Percentiles rank a stretch among this genome's conserved stretches.
Conservation (phyloP, 2,888 invertebrate species). For the Microdon myrmicae region DNA sequence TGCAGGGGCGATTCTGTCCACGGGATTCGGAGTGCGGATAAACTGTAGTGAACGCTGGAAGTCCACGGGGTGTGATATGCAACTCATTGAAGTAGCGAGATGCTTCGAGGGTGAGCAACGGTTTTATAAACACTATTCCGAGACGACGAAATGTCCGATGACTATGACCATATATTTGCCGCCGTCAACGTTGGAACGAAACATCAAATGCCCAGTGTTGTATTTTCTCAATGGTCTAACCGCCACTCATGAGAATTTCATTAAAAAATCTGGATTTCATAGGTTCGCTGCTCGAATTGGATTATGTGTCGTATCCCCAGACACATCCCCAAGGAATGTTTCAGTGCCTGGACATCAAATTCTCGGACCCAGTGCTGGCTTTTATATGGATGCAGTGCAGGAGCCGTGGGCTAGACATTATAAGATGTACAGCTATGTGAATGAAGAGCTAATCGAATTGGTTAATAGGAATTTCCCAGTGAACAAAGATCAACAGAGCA, state of each 20-base stretch:
- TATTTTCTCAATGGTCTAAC: conserved; percentile 91
- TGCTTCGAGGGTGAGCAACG: conserved; percentile 87
- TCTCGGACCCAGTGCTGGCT: conserved; percentile 92
- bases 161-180: conserved; percentile 91
- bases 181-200: conserved; percentile 68
- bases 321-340: conserved; percentile 90
- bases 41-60: too few species aligned
- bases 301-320: conserved; percentile 87
- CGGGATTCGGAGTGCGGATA: too few species aligned
- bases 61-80: too few species aligned
- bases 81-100: too few species aligned
- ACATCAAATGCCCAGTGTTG: conserved; percentile 77
- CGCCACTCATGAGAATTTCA: conserved; percentile 92
- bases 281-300: conserved; percentile 84
- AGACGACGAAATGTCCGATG: conserved; percentile 84
- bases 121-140: conserved; percentile 65
- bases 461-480: conserved; percentile 79
- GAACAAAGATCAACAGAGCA: conserved; percentile 71
- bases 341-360: conserved; percentile 90
- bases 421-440: conserved; percentile 90
- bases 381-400: conserved; percentile 88
- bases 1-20: too few species aligned
- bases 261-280: conserved; percentile 91
- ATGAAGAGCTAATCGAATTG: conserved; percentile 79
- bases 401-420: conserved; percentile 90